Evolutionary conservation across 2,797 vertebrate genomes (phyloP).

Genomic region (Diplodus puntazzo): DNA sequence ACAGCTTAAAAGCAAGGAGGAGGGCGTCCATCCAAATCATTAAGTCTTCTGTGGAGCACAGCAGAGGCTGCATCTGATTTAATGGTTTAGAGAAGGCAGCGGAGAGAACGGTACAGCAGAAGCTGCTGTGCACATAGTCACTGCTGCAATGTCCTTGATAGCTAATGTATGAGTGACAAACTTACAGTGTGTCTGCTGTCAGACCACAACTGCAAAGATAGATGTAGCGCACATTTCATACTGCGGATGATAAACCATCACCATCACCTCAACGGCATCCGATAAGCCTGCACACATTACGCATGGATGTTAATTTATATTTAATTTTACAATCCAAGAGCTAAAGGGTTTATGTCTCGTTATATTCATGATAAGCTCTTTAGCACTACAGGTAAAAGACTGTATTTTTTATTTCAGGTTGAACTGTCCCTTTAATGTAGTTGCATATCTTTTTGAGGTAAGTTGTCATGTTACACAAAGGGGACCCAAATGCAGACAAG

Average conservation of each 20-base stretch:
- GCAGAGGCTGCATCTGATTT: conserved; percentile 53
- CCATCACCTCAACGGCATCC: neutral
- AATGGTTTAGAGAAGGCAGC: conserved; percentile 25
- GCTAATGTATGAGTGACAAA: conserved; percentile 1
- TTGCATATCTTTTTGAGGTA: neutral
- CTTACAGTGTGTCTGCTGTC: neutral
- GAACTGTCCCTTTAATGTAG: neutral
- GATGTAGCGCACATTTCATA: neutral
- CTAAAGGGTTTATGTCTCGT: conserved; percentile 6
- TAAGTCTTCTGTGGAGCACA: conserved; percentile 47
- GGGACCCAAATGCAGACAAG: too few species aligned
- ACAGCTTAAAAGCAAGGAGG: conserved; percentile 60
- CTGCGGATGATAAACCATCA: neutral
- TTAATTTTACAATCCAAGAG: neutral
- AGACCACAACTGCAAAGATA: conserved; percentile 2
- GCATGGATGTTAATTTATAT: neutral
- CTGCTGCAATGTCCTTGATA: conserved; percentile 17
- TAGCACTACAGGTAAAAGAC: too few species aligned
- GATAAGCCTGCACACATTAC: neutral
- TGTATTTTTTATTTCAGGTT: too few species aligned
- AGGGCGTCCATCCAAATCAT: conserved; percentile 57
- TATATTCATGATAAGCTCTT: neutral
- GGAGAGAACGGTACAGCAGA: conserved; percentile 6
- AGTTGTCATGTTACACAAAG: too few species aligned
- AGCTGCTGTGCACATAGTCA: conserved; percentile 17